Percentiles rank a stretch among this genome's conserved stretches.
These are phyloP conservation scores for Hemistola chrysoprasaria DNA, from an alignment of 2,888 invertebrate species.

Conservation along the genomic window DNA sequence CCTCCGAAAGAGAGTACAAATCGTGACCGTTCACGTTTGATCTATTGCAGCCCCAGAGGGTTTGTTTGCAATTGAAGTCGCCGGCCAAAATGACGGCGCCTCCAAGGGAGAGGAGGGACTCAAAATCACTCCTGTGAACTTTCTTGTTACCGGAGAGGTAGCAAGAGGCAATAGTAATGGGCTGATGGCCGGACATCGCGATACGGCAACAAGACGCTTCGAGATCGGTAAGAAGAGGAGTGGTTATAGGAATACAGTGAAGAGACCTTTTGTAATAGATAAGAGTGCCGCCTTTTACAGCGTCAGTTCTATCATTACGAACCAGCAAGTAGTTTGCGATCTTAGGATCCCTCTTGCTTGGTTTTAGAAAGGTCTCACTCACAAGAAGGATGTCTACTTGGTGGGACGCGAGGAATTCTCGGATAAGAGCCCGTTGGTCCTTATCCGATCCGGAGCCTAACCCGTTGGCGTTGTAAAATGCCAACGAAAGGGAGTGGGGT, in stretches of 20 bases:
- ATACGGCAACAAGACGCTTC: background rate
- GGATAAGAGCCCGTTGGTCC: too few species aligned
- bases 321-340: background rate
- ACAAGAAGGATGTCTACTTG: too few species aligned
- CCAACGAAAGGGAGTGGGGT: too few species aligned
- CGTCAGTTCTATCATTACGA: too few species aligned
- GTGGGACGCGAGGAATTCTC: too few species aligned
- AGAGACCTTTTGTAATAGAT: too few species aligned
- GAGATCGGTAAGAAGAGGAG: background rate
- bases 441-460: too few species aligned
- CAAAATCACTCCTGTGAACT: background rate
- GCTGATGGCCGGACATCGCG: background rate
- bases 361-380: background rate
- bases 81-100: constrained; percentile 1
- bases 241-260: background rate
- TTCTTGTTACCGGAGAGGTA: background rate
- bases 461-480: too few species aligned
- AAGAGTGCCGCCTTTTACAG: too few species aligned
- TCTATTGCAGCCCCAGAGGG: constrained; percentile 3
- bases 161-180: background rate
- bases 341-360: background rate
- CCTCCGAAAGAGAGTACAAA: constrained; percentile 2
- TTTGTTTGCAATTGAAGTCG: constrained; percentile 8
- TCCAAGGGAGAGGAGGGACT: background rate
- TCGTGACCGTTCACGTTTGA: background rate